phyloP scores from a whole-genome alignment of 2,113 vertebrate genomes.

The Urocynchramus pylzowi region DNA sequence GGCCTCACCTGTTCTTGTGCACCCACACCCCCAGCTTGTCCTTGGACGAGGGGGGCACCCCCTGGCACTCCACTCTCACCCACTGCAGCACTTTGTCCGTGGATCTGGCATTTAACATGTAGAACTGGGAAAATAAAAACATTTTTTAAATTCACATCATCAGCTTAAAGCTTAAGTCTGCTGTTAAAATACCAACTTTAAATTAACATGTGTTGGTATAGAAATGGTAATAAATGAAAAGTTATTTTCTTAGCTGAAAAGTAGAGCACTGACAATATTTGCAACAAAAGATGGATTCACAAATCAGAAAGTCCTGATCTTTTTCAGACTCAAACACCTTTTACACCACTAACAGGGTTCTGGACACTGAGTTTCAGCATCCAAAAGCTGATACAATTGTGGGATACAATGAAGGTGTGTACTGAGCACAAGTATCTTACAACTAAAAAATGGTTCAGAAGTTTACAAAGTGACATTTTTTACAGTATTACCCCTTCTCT shows the following conservation, averaged over 20 bases:
- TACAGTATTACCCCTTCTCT: background rate
- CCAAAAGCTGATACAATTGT: background rate
- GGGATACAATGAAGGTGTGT: background rate
- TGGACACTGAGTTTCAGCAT: background rate
- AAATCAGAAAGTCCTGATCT: background rate
- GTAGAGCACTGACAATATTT: background rate
- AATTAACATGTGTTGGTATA: rapidly evolving
- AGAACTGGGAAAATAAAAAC: slow-evolving; percentile 78
- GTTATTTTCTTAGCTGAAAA: background rate
- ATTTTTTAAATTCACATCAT: background rate
- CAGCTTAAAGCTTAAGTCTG: background rate
- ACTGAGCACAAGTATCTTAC: background rate
- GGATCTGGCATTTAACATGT: slow-evolving; percentile 84
- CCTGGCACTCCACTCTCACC: slow-evolving; percentile 91
- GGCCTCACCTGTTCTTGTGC: slow-evolving; percentile 88
- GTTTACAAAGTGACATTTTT: background rate
- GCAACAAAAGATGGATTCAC: background rate
- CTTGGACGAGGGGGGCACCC: slow-evolving; percentile 88
- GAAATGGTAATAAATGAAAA: background rate
- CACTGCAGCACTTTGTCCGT: slow-evolving; percentile 80
- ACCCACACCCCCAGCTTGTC: slow-evolving; percentile 98
- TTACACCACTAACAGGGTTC: background rate
- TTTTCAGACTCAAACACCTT: background rate
- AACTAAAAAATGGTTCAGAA: background rate
- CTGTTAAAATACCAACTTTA: background rate